Evolutionary conservation across 2,113 vertebrate genomes (phyloP).

Genomic region (Uria aalge): DNA sequence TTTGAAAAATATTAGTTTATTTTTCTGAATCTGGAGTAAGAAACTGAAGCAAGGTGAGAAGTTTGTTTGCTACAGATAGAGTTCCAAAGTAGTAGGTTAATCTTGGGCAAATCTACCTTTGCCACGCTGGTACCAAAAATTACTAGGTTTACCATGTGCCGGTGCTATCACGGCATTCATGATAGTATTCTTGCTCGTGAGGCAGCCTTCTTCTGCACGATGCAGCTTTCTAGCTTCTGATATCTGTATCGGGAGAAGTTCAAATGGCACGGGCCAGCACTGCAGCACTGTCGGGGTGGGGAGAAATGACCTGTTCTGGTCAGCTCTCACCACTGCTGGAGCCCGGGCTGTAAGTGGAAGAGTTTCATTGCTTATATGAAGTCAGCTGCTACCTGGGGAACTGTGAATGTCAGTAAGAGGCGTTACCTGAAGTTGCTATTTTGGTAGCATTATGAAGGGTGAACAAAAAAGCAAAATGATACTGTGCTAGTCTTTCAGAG

Average conservation of each 20-base stretch:
- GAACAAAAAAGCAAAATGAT: background rate
- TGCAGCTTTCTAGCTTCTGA: background rate
- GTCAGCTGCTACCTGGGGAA: background rate
- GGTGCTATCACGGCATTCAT: fast-evolving
- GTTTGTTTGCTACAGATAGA: background rate
- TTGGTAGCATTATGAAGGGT: background rate
- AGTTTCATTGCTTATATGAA: background rate
- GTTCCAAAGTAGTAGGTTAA: background rate
- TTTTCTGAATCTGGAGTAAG: background rate
- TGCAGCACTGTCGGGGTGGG: background rate
- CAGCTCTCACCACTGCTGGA: background rate
- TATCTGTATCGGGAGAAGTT: background rate
- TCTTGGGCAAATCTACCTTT: background rate
- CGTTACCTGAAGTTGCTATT: background rate
- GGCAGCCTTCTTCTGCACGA: background rate
- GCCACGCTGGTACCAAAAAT: background rate
- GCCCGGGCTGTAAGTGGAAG: background rate
- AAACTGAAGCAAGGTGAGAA: background rate
- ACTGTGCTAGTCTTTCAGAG: background rate
- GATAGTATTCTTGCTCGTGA: background rate
- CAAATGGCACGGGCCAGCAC: no score
- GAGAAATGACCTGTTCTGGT: background rate
- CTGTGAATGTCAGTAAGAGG: background rate
- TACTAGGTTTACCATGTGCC: background rate
- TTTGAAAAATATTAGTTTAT: background rate